Conservation (phyloP, 2,888 invertebrate genomes). For the Ashinkailepas kermadecensis region DNA sequence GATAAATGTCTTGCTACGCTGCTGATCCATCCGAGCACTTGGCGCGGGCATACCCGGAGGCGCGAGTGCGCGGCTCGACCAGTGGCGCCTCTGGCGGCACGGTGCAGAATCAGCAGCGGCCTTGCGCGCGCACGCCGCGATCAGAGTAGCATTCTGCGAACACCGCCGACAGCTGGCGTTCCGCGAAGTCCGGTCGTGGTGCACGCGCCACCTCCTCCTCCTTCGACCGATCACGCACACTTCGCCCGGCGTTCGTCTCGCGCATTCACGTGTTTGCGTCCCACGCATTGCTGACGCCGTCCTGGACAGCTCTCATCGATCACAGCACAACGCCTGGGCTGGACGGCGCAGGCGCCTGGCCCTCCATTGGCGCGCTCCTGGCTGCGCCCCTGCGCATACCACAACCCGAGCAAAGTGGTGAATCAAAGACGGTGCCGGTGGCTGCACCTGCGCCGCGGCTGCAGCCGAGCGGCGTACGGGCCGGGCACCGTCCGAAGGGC, state of each 20-base stretch:
- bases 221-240: no score
- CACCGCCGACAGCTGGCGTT: not conserved
- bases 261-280: no score
- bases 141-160: constrained; percentile 3
- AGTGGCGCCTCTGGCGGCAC: not conserved
- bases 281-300: no score
- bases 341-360: no score
- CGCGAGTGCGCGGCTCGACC: not conserved
- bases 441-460: no score
- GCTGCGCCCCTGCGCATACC: no score
- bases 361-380: no score
- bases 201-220: not conserved
- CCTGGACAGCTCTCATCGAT: no score
- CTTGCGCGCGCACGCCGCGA: not conserved
- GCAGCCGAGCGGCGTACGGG: no score
- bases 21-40: not conserved
- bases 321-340: no score
- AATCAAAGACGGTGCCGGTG: not conserved
- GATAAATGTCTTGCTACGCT: not conserved
- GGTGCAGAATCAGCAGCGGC: not conserved
- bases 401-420: not conserved
- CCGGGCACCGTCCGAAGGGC: no score
- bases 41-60: not conserved
- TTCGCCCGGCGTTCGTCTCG: no score
- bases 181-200: not conserved